Conservation (phyloP, 2,888 invertebrate species). For the Mimumesa dahlbomi region DNA sequence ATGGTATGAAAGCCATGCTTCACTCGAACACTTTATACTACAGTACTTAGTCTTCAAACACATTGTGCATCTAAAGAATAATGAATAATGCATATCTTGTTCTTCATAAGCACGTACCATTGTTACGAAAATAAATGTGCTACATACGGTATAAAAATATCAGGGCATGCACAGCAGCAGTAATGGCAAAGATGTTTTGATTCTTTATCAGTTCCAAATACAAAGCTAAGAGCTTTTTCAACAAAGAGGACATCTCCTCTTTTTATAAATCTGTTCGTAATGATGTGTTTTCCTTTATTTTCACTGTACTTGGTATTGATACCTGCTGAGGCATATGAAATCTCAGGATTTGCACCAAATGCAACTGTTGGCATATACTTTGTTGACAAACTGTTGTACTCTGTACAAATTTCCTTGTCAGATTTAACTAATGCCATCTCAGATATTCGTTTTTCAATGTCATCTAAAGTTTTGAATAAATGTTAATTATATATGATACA, state of each 20-base stretch:
- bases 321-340: conserved; percentile 82
- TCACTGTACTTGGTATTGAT: conserved; percentile 82
- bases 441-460: conserved; percentile 70
- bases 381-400: conserved; percentile 43
- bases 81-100: neutral
- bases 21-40: conserved; percentile 83
- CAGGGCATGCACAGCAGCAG: conserved; percentile 84
- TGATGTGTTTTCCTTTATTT: conserved; percentile 85
- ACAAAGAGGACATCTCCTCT: conserved; percentile 89
- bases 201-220: conserved; percentile 82
- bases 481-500: conserved; percentile 6
- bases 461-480: conserved; percentile 56
- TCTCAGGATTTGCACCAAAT: conserved; percentile 81
- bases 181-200: conserved; percentile 85
- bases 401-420: conserved; percentile 15
- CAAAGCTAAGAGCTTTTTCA: conserved; percentile 91
- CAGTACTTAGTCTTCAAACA: conserved; percentile 88
- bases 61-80: conserved; percentile 83
- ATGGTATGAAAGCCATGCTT: conserved; percentile 84
- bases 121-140: no score
- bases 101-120: no score
- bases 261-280: conserved; percentile 83
- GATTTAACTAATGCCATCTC: conserved; percentile 59
- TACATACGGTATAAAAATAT: conserved; percentile 84
- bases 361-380: conserved; percentile 66